Evolutionary conservation across 2,797 vertebrate genomes (phyloP), one percentile per base, ranked within the genome.

Genomic region (Borostomias antarcticus): DNA sequence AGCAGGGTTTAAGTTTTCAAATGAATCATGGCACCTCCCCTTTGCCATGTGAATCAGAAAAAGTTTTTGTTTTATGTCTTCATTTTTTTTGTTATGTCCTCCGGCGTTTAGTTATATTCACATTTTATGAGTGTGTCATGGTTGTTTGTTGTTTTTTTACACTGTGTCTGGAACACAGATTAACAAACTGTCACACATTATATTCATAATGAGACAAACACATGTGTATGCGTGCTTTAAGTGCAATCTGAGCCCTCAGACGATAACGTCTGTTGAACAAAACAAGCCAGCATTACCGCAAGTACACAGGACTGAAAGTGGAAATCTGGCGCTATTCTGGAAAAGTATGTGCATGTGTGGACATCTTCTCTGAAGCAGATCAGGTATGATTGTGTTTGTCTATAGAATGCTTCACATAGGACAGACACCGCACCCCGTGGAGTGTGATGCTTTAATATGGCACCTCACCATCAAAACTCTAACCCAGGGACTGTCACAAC

Each of bases 1-100:
- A 92, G 58, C 53, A 56, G 68, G 40, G 88, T 87, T 89, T 86
- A 70, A 87, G 88, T 89, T n/a, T 89, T 86, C 80, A 85, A 76
- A 89, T 85, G 76, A 84, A 82, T 74, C 74, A 23, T 59, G 59
- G 62, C 60, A 60, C 66, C 66, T 68, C 58, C 51, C 47, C 60
- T 48, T 73, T 47, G 43, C 58, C 45, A 65, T 35, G 75, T 74
- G 43, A 75, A 78, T 77, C 68, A 71, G 54, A 75, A 17, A 28
- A 23, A n/a, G 66, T 26, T 60, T 59, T 63, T 29, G 7, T 21
- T 69, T 59, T 60, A 15, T 64, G 62, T 62, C n/a, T 67, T 28
- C 62, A n/a, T 21, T 6, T 17, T 66, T 26, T 17, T 3, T 71
- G 8, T 51, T 70, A 51, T 70, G 21, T 69, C 23, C 28, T 28